Conservation (phyloP, 2,113 vertebrate species). For the Forbesichthys papilliferus region DNA sequence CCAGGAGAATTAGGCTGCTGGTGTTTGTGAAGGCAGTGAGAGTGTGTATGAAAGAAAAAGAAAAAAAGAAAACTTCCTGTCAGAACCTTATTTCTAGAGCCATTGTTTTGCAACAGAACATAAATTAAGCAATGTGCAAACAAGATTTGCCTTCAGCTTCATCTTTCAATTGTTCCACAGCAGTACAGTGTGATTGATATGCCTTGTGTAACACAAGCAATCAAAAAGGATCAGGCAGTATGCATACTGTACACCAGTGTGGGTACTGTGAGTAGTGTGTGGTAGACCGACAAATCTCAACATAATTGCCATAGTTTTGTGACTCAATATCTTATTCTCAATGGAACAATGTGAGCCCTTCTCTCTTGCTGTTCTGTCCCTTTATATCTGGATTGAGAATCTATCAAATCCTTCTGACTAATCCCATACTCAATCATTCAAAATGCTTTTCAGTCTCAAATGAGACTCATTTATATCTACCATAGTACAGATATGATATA, state of each 20-base stretch:
- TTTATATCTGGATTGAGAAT: constrained; percentile 56
- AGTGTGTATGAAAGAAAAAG: not conserved
- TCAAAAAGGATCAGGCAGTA: constrained; percentile 39
- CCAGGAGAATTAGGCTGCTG: constrained; percentile 42
- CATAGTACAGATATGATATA: constrained; percentile 55
- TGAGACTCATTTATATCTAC: constrained; percentile 45
- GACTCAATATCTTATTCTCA: constrained; percentile 43
- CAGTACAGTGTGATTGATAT: constrained; percentile 28
- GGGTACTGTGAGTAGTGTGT: not conserved
- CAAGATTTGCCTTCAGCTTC: not conserved
- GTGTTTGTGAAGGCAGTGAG: constrained; percentile 13
- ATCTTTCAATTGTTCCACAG: not conserved
- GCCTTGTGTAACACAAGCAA: constrained; percentile 17
- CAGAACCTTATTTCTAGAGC: too few species aligned
- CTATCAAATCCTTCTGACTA: constrained; percentile 63
- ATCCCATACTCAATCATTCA: constrained; percentile 70
- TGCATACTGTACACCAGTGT: not conserved
- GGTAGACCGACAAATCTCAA: too few species aligned
- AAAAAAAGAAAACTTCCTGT: not conserved
- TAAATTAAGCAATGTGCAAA: not conserved
- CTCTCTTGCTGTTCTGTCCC: constrained; percentile 25
- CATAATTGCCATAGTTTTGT: constrained; percentile 11
- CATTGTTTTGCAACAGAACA: too few species aligned
- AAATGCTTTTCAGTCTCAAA: constrained; percentile 33
- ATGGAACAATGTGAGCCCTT: constrained; percentile 41